Evolutionary conservation across 2,113 vertebrate species (phyloP).

Genomic region (Azemiops feae): DNA sequence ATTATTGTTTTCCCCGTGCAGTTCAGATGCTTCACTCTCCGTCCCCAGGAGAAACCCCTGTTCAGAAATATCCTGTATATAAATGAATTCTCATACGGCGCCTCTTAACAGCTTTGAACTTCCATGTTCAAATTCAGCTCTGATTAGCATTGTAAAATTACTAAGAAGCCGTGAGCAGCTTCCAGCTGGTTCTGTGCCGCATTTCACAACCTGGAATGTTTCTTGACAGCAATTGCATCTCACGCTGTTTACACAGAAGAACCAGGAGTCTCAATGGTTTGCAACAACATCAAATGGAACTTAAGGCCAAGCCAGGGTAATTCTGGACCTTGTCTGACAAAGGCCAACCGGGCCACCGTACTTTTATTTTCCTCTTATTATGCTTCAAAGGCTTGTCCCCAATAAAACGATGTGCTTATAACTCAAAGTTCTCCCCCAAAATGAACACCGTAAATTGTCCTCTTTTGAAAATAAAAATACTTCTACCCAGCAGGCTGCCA

Average conservation of each 20-base stretch:
- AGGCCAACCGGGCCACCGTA: neutral
- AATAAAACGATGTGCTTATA: neutral
- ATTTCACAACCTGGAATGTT: neutral
- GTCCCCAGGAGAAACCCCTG: neutral
- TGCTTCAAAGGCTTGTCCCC: neutral
- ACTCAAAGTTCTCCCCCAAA: neutral
- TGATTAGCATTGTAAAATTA: conserved; percentile 23
- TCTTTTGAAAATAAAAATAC: conserved; percentile 29
- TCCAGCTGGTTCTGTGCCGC: neutral
- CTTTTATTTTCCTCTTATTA: neutral
- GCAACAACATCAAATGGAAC: neutral
- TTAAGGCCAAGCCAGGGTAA: neutral
- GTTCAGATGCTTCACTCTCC: neutral
- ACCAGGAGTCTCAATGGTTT: neutral
- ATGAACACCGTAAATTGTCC: neutral
- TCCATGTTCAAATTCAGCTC: conserved; percentile 15
- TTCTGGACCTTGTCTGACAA: neutral
- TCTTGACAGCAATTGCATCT: conserved; percentile 11
- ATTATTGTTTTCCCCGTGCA: neutral
- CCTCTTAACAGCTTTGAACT: conserved; percentile 17
- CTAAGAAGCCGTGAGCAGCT: conserved; percentile 2
- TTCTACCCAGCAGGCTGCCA: neutral
- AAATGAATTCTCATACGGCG: conserved; percentile 13
- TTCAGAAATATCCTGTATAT: conserved; percentile 5
- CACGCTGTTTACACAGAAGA: conserved; percentile 1